Base-by-base conservation (phyloP, 2,888 invertebrate genomes). In the Dendrolimus pini region DNA sequence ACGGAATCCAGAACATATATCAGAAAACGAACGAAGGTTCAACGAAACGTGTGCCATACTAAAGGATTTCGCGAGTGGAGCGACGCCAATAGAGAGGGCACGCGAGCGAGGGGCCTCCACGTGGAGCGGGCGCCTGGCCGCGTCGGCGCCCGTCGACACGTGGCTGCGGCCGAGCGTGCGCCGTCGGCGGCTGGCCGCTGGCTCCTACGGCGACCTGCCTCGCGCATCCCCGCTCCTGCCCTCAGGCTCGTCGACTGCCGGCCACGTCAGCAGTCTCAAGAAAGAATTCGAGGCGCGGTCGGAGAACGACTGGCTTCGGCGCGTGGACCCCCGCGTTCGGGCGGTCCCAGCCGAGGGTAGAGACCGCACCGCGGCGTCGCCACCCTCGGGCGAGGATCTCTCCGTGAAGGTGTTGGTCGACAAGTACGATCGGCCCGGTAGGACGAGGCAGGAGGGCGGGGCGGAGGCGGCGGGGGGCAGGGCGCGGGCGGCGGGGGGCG, bases 181-280 rank as follows among this genome's bases (percentile, higher is more conserved):
- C 53, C 85, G 87, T 52, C 86, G 87, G 60, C 85, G 86, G 58
- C 77, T 78, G 59, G 78, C 83, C 60, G 80, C 82, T 74, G 80
- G 82, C 65, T 86, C 83, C 69, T 83, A 86, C 69, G 84, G 83
- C 8, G 87, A 89, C 78, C 77, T 88, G 74, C 87, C 83, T 61
- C 82, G 83, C 62, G 80, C 74, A 68, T 71, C 70, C 59, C 74
- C 65, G 41, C 56, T 64, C 55, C 41, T 69, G 58, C 67, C 70
- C 60, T 58, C 65, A 64, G 62, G 68, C 77, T 71, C 71, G 54
- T 61, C 74, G 74, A 84, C 92, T 60, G 92, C 93, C 54, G 96
- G 97, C 41, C 94, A 95, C 78, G 97, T 97, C 67, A 94, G 94
- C 91, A 96, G 95, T 91, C 93, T 97, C 68, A 96, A 96, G 83